A percentile compares a stretch with the other conserved stretches of the same genome.
Conservation (phyloP, 2,888 invertebrate genomes). For the Brachypterus glaber region DNA sequence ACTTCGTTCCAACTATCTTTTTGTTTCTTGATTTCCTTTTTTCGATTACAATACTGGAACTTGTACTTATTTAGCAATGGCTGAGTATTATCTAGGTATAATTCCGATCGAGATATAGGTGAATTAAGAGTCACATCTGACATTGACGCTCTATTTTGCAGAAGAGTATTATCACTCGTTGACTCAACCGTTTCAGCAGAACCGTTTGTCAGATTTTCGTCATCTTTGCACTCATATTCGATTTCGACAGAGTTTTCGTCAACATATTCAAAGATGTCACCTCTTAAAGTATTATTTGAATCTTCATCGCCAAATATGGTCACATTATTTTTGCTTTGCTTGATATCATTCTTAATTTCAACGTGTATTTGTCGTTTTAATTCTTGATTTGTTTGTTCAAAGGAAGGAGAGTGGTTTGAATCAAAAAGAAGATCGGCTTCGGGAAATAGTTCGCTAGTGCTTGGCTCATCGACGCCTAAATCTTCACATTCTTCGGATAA, state of each 20-base stretch:
- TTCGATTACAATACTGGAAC: slow-evolving; percentile 39
- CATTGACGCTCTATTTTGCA: slow-evolving; percentile 38
- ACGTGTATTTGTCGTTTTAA: slow-evolving; percentile 19
- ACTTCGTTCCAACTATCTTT: slow-evolving; percentile 25
- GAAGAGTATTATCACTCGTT: slow-evolving; percentile 35
- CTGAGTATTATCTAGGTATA: slow-evolving; percentile 30
- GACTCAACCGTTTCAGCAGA: slow-evolving; percentile 30
- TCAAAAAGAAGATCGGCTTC: slow-evolving; percentile 66
- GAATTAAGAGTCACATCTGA: slow-evolving; percentile 40
- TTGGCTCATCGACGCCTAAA: slow-evolving; percentile 68
- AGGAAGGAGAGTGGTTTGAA: slow-evolving; percentile 59
- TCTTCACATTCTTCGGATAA: slow-evolving; percentile 72
- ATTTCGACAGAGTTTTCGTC: no score
- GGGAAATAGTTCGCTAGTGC: slow-evolving; percentile 69
- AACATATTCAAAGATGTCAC: slow-evolving; percentile 38
- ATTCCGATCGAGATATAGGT: slow-evolving; percentile 35
- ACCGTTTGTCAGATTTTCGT: slow-evolving; percentile 34
- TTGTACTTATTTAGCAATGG: slow-evolving; percentile 37
- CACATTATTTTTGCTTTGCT: slow-evolving; percentile 33
- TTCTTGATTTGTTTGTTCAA: slow-evolving; percentile 49
- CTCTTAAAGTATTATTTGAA: slow-evolving; percentile 32
- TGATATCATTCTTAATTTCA: slow-evolving; percentile 20
- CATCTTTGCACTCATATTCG: slow-evolving; percentile 31
- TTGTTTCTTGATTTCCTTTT: slow-evolving; percentile 32
- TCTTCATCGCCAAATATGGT: slow-evolving; percentile 37